Evolutionary conservation across 1,140 invertebrate genomes (phyloP), one percentile per base, ranked within the genome.

Genomic region (Drosophila parabipectinata): DNA sequence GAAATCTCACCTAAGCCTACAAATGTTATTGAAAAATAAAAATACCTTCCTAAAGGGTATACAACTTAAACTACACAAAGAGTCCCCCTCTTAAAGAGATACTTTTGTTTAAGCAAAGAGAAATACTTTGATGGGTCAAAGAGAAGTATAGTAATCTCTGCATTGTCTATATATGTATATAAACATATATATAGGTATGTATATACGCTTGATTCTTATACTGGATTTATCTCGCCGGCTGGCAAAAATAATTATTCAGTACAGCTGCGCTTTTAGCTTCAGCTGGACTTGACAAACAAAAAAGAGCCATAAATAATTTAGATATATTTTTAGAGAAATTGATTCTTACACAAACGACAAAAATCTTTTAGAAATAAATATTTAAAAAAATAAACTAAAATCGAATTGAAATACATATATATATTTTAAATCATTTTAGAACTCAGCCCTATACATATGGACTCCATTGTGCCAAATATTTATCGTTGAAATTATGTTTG

Each of bases 61-160:
- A 12, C 0, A 12, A 10, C 3, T 37, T 12, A 37, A 55, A 34
- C 4, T 18, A 44, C 14, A 6, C 8, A 14, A 69, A 69, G 66
- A 69, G 51, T 14, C 9, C 5, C 4, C 4, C 4, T 2, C 14
- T 30, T 15, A 1, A 66, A 68, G 64, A 60, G 58, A 51, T 41
- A 3, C 30, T 9, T 44, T 44, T 18, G 15, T 18, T 12, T 14
- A 8, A 5, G 9, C 15, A 10, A 54, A 62, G 59, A 69, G 66
- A 39, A 37, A 10, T 15, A 9, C 14, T 5, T 6, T 18, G 26
- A 28, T 15, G n/a, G 14, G n/a, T 10, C 18, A 4, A 64, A 67
- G 63, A 67, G 63, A 39, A 28, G 1, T 2, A 4, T 10, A 37
- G 3, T n/a, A n/a, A 63, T 64, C 9, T 26, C 18, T 26, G 34